Conservation (phyloP, 92 coral and sea anemone genomes). For the Pocillopora grandis region DNA sequence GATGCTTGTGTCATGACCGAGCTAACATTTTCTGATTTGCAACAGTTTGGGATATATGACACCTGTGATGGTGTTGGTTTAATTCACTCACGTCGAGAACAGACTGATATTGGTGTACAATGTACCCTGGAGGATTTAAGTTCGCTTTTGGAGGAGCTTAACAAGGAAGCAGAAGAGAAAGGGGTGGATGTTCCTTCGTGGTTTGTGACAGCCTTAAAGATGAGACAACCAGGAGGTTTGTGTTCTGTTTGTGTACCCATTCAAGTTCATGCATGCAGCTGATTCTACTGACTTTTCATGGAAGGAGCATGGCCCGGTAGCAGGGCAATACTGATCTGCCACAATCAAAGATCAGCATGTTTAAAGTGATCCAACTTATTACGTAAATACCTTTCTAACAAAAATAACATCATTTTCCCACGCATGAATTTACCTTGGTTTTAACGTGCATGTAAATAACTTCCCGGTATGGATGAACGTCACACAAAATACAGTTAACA, state of each 20-base stretch:
- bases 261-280: constrained; percentile 6
- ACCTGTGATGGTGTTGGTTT: constrained; percentile 23
- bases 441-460: too few species aligned
- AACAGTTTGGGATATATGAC: constrained; percentile 34
- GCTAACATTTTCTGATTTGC: constrained; percentile 52
- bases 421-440: too few species aligned
- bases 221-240: constrained; percentile 59
- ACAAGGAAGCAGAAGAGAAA: constrained; percentile 36
- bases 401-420: too few species aligned
- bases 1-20: constrained; percentile 55
- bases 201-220: constrained; percentile 53
- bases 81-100: background rate
- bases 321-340: background rate
- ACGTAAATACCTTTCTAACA: background rate
- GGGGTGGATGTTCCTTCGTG: constrained; percentile 41
- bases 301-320: constrained; percentile 2
- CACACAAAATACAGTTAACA: too few species aligned
- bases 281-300: background rate
- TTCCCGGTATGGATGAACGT: too few species aligned
- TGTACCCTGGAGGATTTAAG: constrained; percentile 56
- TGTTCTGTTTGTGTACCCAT: constrained; percentile 7
- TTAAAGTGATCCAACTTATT: background rate
- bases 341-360: background rate
- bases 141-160: constrained; percentile 48
- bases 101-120: constrained; percentile 35